Base-by-base conservation (phyloP, 2,888 invertebrate species). In the Gandaritis pyraliata region DNA sequence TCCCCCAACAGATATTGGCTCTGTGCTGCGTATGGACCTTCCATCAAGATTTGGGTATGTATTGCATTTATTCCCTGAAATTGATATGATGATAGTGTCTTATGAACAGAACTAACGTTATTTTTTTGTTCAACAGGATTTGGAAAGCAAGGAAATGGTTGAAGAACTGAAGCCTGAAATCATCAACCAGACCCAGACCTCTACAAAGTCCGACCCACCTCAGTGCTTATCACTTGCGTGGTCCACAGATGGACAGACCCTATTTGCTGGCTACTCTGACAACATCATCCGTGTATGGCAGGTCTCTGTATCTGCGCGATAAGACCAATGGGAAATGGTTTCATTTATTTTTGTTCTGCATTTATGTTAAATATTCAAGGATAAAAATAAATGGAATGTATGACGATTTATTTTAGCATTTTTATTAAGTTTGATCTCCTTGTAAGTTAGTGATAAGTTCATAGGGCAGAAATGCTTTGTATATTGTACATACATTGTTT, bases 1-100 rank as follows among this genome's bases (percentile, higher is more conserved):
- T 98, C 98, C 69, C 99, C 99, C 68, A 99, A 99, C 94, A 96
- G 99, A 83, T 99, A 99, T 85, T 99, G 99, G 99, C 94, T 99
- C 71, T 99, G 99, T 89, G 99, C 99, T 82, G 99, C 99, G 18
- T 99, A 97, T 80, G 99, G 99, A 77, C 97, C 98, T 69, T 96
- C 97, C 76, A 99, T 99, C 87, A 99, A 98, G 93, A 99, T 99
- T 86, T 99, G 99, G 99, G 96, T 96, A 93, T 81, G 92, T 81
- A 60, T 67, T 30, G 54, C 1, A 33, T 33, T 11, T 8, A 33
- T 33, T 33, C 8, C 6, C 33, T 2, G 10, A 23, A 6, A 6
- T 3, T 23, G 5, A 23, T 3, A 23, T 23, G 6, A 5, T 10
- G 47, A n/a, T 33, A 23, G 4, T 13, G 0, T 49, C 0, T 36